Evolutionary conservation across 30 jellyfish, hydroid and myxozoan genomes (phyloP).

Genomic region (Aurelia aurita): DNA sequence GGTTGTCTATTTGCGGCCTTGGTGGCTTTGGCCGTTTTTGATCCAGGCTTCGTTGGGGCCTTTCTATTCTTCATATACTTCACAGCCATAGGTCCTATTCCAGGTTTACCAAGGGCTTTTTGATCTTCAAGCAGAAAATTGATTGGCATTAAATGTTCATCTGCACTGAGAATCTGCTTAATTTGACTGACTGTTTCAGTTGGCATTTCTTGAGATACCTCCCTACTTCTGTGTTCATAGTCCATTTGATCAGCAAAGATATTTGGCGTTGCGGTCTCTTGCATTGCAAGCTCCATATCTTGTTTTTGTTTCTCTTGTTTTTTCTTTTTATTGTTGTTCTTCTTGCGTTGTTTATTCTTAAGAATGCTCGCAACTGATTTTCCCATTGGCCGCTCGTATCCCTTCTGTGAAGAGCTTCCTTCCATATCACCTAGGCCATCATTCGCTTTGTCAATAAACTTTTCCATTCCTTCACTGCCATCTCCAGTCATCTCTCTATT

Average conservation of each 20-base stretch:
- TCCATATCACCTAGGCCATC: background rate
- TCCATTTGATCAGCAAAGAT: slow-evolving; percentile 57
- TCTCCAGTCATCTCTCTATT: slow-evolving; percentile 6
- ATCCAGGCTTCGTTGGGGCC: background rate
- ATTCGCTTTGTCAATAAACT: slow-evolving; percentile 10
- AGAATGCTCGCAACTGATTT: slow-evolving; percentile 2
- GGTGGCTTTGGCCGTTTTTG: background rate
- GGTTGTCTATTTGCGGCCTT: background rate
- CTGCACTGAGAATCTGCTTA: slow-evolving; percentile 48
- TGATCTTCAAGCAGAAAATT: slow-evolving; percentile 40
- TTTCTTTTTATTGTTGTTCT: slow-evolving; percentile 9
- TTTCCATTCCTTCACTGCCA: slow-evolving; percentile 12
- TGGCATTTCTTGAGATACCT: slow-evolving; percentile 68
- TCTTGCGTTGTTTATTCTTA: slow-evolving; percentile 3
- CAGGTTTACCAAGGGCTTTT: slow-evolving; percentile 25
- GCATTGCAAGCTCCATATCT: background rate
- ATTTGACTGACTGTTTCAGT: slow-evolving; percentile 63
- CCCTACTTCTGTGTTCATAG: slow-evolving; percentile 55
- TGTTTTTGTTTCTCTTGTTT: background rate
- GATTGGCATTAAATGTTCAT: slow-evolving; percentile 49
- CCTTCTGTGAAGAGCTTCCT: background rate
- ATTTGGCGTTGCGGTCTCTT: slow-evolving; percentile 24
- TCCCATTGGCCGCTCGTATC: slow-evolving; percentile 5
- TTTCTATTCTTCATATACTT: background rate
- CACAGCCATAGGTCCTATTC: slow-evolving; percentile 1